These are phyloP conservation scores for Drosophila tripunctata DNA, from an alignment of 2,888 invertebrate genomes.

Conservation along the genomic window DNA sequence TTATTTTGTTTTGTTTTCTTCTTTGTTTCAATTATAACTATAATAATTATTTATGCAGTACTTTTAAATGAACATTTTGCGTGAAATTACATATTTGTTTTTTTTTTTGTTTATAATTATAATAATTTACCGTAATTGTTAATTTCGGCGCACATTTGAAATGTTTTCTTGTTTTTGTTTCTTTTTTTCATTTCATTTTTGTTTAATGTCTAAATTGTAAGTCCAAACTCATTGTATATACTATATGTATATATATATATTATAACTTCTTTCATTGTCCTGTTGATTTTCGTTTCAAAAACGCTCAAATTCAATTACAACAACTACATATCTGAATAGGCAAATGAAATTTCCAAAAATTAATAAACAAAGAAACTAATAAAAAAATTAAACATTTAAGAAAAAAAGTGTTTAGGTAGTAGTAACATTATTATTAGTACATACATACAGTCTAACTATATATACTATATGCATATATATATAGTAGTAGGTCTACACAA, in stretches of 20 bases:
- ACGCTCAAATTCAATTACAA: constrained; percentile 70
- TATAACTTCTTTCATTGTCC: constrained; percentile 63
- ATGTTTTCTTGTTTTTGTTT: constrained; percentile 32
- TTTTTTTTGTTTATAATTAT: constrained; percentile 44
- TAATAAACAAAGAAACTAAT: neutral
- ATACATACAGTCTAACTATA: too few relatives aligned
- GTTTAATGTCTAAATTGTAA: constrained; percentile 69
- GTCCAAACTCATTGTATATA: constrained; percentile 73
- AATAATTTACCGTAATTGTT: constrained; percentile 53
- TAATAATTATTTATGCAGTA: constrained; percentile 58
- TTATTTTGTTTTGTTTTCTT: constrained; percentile 48
- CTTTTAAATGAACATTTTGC: constrained; percentile 52
- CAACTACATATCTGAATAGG: constrained; percentile 60
- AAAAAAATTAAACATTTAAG: constrained; percentile 31
- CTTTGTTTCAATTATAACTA: constrained; percentile 58
- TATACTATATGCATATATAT: constrained; percentile 34
- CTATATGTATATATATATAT: constrained; percentile 15
- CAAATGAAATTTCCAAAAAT: constrained; percentile 27
- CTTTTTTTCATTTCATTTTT: too few relatives aligned
- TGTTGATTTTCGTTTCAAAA: constrained; percentile 65
- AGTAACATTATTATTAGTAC: constrained; percentile 38
- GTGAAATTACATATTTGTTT: constrained; percentile 59
- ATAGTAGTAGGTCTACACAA: constrained; percentile 32
- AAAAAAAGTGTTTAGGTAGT: too few relatives aligned
- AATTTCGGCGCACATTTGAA: constrained; percentile 64